Evolutionary conservation across 2,888 invertebrate species (phyloP).

Genomic region (Drosophila flavopinicola): DNA sequence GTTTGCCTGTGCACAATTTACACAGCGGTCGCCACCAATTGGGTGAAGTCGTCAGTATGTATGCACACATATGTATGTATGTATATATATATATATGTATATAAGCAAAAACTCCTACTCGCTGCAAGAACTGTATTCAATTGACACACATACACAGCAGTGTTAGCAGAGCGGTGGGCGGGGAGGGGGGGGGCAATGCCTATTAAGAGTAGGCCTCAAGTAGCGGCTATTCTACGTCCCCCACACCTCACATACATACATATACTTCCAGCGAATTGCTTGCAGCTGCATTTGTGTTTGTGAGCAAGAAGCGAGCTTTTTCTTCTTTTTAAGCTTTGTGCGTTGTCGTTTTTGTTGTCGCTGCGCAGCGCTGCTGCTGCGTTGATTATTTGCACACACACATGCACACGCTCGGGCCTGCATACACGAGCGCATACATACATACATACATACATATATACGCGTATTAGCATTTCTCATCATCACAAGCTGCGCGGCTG

Average conservation of each 20-base stretch:
- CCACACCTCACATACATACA: too few relatives aligned
- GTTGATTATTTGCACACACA: constrained; percentile 54
- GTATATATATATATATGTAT: constrained; percentile 11
- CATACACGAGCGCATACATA: constrained; percentile 22
- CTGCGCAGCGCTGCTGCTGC: constrained; percentile 15
- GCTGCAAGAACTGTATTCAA: constrained; percentile 59
- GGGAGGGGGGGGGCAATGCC: background rate
- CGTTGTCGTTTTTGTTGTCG: constrained; percentile 33
- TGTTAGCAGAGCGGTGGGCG: background rate
- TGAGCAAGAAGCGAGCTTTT: constrained; percentile 37
- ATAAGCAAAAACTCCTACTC: constrained; percentile 36
- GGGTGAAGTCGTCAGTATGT: constrained; percentile 37
- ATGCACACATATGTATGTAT: too few relatives aligned
- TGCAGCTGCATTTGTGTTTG: constrained; percentile 43
- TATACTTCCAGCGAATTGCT: too few relatives aligned
- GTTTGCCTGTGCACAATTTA: constrained; percentile 52
- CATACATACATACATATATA: too few relatives aligned
- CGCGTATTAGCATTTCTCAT: constrained; percentile 77
- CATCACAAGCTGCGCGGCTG: constrained; percentile 49
- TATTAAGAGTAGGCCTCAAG: constrained; percentile 26
- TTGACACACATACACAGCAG: constrained; percentile 61
- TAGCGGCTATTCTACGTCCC: background rate
- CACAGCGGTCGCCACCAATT: constrained; percentile 47
- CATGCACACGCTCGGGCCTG: constrained; percentile 12
- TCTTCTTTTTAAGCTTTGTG: constrained; percentile 55